These are phyloP conservation scores for Ceryle rudis DNA, from an alignment of 2,797 vertebrate species.

Conservation along the genomic window DNA sequence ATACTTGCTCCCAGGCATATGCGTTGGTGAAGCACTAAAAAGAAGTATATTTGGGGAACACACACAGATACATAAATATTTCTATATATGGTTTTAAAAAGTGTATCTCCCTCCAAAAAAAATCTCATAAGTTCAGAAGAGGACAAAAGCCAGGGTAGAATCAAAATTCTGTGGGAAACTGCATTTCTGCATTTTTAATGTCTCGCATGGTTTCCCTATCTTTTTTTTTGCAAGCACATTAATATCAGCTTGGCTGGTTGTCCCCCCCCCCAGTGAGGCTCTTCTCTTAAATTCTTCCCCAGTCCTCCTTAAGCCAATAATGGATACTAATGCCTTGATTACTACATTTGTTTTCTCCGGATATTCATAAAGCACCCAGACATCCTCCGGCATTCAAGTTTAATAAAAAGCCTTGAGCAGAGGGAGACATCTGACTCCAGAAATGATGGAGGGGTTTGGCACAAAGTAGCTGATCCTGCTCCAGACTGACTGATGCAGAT, in stretches of 20 bases:
- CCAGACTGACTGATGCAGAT: conserved; percentile 11
- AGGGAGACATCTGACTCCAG: conserved; percentile 19
- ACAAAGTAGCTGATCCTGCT: conserved; percentile 12
- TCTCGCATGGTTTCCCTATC: neutral
- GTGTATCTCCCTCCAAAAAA: neutral
- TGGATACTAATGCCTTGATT: neutral
- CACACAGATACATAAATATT: rapidly evolving
- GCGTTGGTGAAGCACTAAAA: neutral
- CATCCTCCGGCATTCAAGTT: neutral
- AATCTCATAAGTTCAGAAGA: neutral
- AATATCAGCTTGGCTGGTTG: neutral
- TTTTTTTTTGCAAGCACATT: neutral
- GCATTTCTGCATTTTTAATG: neutral
- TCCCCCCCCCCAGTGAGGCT: neutral
- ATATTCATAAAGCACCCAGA: neutral
- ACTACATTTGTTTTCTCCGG: neutral
- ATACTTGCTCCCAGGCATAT: neutral
- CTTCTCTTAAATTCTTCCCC: neutral
- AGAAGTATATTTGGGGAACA: neutral
- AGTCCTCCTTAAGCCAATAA: neutral
- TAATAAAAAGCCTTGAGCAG: conserved; percentile 13
- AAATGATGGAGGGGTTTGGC: neutral
- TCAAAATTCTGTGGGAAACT: neutral
- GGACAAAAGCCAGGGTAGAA: neutral
- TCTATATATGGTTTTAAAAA: neutral